Conservation (phyloP, 2,797 vertebrate genomes). For the Glyptemys insculpta region DNA sequence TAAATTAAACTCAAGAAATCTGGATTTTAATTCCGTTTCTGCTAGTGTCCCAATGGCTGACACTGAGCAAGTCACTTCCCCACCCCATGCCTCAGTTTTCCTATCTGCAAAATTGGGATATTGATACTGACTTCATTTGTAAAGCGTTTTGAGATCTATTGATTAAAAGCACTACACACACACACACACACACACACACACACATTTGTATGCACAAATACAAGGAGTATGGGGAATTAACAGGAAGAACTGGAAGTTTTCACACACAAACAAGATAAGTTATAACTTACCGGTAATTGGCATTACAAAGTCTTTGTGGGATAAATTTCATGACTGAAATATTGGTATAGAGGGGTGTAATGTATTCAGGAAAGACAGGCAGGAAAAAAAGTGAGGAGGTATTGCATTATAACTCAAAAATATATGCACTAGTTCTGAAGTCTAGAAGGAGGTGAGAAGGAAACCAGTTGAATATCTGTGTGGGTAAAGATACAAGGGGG, state of each 20-base stretch:
- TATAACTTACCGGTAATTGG: not conserved
- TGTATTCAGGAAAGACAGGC: too few relatives aligned
- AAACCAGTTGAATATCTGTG: too few relatives aligned
- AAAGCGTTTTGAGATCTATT: not conserved
- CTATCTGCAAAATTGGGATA: not conserved
- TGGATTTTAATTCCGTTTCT: not conserved
- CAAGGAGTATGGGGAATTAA: not conserved
- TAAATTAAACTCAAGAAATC: not conserved
- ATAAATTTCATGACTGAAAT: not conserved
- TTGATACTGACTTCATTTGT: not conserved
- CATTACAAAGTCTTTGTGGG: not conserved
- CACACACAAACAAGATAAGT: not conserved
- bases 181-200: too few relatives aligned
- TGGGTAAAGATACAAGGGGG: not conserved
- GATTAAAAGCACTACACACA: not conserved
- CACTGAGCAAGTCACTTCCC: not conserved
- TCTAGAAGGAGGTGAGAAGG: not conserved
- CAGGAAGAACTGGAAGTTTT: not conserved
- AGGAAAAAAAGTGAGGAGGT: not conserved
- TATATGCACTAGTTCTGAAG: not conserved
- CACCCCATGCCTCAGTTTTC: not conserved
- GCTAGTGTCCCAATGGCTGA: not conserved
- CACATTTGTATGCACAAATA: not conserved
- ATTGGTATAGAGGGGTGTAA: not conserved
- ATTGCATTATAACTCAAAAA: not conserved